Evolutionary conservation across 92 coral and sea anemone species (phyloP).

Genomic region (Muricea muricata): DNA sequence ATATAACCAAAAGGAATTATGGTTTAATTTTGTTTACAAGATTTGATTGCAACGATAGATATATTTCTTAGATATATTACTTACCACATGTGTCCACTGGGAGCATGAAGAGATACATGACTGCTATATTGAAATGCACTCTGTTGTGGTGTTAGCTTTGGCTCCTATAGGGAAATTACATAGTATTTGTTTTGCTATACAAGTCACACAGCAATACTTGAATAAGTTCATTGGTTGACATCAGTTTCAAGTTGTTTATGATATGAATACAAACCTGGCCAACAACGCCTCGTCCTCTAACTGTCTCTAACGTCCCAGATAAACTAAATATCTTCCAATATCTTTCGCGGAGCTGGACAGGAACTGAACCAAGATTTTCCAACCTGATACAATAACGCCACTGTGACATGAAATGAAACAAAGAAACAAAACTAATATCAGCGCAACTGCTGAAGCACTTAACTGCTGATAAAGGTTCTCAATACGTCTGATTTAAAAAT

Average conservation of each 20-base stretch:
- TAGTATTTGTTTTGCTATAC: too few relatives aligned
- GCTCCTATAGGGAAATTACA: constrained; percentile 68
- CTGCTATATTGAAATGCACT: constrained; percentile 99
- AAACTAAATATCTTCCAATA: constrained; percentile 98
- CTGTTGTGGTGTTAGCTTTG: constrained; percentile 86
- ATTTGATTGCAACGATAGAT: neutral
- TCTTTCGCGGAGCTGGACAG: constrained; percentile 91
- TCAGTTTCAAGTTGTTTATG: too few relatives aligned
- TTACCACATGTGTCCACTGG: constrained; percentile 99
- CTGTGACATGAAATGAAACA: constrained; percentile 56
- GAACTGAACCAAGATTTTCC: constrained; percentile 87
- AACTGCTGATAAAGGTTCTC: too few relatives aligned
- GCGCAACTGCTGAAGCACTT: too few relatives aligned
- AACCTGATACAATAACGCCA: constrained; percentile 98
- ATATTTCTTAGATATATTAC: too few relatives aligned
- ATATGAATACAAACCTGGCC: constrained; percentile 99
- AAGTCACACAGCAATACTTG: too few relatives aligned
- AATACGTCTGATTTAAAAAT: too few relatives aligned
- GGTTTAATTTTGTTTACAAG: too few relatives aligned
- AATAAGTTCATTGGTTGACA: too few relatives aligned
- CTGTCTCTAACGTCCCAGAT: constrained; percentile 97
- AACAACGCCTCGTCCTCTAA: constrained; percentile 96
- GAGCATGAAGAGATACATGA: constrained; percentile 98
- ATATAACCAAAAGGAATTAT: neutral
- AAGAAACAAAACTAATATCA: neutral